Conservation (phyloP, 2,797 vertebrate species). For the Amphiprion clarkii region DNA sequence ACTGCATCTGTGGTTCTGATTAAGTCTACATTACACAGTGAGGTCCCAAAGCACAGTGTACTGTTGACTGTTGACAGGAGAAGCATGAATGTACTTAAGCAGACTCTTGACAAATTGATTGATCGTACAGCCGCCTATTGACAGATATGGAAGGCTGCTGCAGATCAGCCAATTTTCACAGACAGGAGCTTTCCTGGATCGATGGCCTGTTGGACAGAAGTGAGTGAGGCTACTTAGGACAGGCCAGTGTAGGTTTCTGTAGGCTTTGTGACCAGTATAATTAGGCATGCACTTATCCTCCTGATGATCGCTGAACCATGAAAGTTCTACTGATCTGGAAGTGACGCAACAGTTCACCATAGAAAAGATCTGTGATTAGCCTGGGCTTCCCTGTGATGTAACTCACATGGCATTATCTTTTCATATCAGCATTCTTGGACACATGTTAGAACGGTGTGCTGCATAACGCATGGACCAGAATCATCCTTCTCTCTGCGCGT, state of each 20-base stretch:
- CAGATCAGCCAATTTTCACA: constrained; percentile 25
- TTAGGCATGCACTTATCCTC: neutral
- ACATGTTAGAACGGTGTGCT: neutral
- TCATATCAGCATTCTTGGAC: constrained; percentile 18
- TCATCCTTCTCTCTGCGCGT: neutral
- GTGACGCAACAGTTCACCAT: constrained; percentile 37
- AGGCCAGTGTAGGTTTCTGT: constrained; percentile 9
- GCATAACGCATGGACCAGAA: neutral
- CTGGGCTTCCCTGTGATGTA: constrained; percentile 33
- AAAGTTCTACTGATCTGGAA: neutral
- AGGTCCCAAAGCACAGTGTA: constrained; percentile 1
- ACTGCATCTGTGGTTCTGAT: constrained; percentile 33
- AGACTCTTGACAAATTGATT: constrained; percentile 36
- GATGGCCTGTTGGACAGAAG: constrained; percentile 37
- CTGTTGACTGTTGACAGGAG: constrained; percentile 2
- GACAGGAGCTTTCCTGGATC: constrained; percentile 43
- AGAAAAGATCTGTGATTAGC: neutral
- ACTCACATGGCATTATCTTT: constrained; percentile 16
- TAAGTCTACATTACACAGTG: constrained; percentile 29
- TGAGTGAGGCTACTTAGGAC: constrained; percentile 26
- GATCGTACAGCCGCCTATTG: constrained; percentile 33
- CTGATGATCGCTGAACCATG: neutral
- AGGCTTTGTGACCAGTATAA: constrained; percentile 19
- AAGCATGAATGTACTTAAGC: constrained; percentile 46
- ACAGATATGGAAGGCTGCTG: constrained; percentile 43